Evolutionary conservation across 2,888 invertebrate species (phyloP), one percentile per base, ranked within the genome.

Genomic region (Zhuqinia jingwanae): DNA sequence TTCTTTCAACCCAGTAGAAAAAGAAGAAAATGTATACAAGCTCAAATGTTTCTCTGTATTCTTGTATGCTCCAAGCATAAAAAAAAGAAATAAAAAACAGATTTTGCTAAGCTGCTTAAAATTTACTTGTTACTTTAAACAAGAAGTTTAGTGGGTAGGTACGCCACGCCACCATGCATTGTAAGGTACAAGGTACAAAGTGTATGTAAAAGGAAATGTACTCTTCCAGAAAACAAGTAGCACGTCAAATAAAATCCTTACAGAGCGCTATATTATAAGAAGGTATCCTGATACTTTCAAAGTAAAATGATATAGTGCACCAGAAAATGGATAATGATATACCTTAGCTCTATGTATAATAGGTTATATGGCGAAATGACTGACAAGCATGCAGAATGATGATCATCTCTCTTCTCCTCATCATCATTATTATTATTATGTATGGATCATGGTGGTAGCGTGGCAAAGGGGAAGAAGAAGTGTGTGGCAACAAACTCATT

Each of bases 211-310:
- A 53, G 73, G 73, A 75, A 75, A 75, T 75, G 50, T 75, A 75
- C 73, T 75, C 73, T 75, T 75, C 73, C 73, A 75, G 73, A 75
- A 75, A 75, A 75, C 73, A 75, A 75, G 73, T 75, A 75, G 73
- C 73, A 75, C 73, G 73, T 75, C 73, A 53, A 75, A 30, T 36
- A 70, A 53, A 75, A 73, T 27, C 22, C 22, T 27, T 42, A 42
- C 42, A 42, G 42, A 20, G 5, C 20, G n/a, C n/a, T n/a, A n/a
- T n/a, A n/a, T n/a, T n/a, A n/a, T n/a, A 75, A 27, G 53, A 27
- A 50, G 47, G 36, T 8, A 36, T 36, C 3, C 36, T 36, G 36
- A 36, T 36, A 36, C 36, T 36, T 36, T 36, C 8, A 75, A 53
- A 47, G 5, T 36, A 68, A 47, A 22, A 68, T 45, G 45, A 68